These are phyloP conservation scores for Drosophila quinaria DNA, from an alignment of 2,888 invertebrate genomes.

Conservation along the genomic window DNA sequence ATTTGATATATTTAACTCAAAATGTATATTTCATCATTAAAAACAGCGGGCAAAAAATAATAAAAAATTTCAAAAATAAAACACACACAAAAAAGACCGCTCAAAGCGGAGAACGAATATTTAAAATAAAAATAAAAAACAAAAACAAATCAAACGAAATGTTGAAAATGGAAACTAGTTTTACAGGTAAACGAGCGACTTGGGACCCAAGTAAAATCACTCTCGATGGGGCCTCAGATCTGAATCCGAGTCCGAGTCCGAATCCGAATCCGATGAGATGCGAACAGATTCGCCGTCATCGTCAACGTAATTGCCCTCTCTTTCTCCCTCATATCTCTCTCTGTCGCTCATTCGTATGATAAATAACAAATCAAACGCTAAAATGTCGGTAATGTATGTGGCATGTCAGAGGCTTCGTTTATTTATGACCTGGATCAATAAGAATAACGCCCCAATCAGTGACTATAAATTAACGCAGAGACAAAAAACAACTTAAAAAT, in stretches of 20 bases:
- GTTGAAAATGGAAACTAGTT: constrained; percentile 77
- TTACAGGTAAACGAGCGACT: constrained; percentile 71
- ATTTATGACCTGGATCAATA: constrained; percentile 83
- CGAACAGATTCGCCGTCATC: constrained; percentile 53
- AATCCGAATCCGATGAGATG: constrained; percentile 29
- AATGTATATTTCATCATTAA: constrained; percentile 83
- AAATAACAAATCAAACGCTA: constrained; percentile 83
- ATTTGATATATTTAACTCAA: constrained; percentile 82
- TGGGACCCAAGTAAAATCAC: constrained; percentile 32
- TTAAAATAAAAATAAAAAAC: constrained; percentile 17
- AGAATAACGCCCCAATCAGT: constrained; percentile 83
- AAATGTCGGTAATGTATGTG: constrained; percentile 83
- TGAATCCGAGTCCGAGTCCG: constrained; percentile 22
- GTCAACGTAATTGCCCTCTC: constrained; percentile 50
- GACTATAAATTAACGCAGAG: constrained; percentile 83
- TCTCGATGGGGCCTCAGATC: constrained; percentile 51
- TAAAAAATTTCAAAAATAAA: constrained; percentile 33
- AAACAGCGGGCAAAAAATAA: constrained; percentile 58
- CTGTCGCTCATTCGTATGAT: constrained; percentile 72
- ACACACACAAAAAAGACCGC: constrained; percentile 30
- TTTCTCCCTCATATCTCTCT: constrained; percentile 26
- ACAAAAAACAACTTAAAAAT: constrained; percentile 75
- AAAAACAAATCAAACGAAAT: constrained; percentile 29
- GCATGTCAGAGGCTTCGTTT: constrained; percentile 78
- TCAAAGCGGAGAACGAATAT: constrained; percentile 59